Conservation (phyloP, 2,113 vertebrate genomes). For the Uropsilus gracilis region DNA sequence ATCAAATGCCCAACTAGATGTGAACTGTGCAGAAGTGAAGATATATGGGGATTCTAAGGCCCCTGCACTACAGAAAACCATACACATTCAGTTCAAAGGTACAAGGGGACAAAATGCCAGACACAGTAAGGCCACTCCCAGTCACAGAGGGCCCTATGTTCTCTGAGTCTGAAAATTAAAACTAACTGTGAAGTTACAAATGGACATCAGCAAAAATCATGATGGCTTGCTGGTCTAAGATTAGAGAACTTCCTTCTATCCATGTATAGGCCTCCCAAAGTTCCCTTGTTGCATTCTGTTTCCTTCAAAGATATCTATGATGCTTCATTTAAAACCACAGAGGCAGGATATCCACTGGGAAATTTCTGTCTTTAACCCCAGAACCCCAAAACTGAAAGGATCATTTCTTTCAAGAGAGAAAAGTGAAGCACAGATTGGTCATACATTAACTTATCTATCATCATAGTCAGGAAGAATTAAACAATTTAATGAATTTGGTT, state of each 20-base stretch:
- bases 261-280: neutral
- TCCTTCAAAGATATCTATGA: constrained; percentile 37
- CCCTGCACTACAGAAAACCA: neutral
- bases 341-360: neutral
- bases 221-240: neutral
- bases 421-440: neutral
- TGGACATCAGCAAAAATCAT: neutral
- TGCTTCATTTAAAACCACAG: constrained; percentile 9
- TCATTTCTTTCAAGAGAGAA: neutral
- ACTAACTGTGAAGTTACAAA: neutral
- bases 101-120: neutral
- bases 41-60: too few species aligned
- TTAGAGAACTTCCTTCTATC: neutral
- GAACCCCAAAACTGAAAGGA: neutral
- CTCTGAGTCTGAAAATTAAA: neutral
- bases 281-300: neutral
- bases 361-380: neutral
- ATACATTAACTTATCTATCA: neutral
- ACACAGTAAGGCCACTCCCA: neutral
- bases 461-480: neutral
- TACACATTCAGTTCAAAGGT: constrained; percentile 11
- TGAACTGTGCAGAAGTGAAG: too few species aligned
- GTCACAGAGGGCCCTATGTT: neutral
- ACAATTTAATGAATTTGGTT: constrained; percentile 12
- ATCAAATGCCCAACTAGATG: too few species aligned